Conservation (phyloP, 2,797 vertebrate species). For the Hemitrygon akajei region DNA sequence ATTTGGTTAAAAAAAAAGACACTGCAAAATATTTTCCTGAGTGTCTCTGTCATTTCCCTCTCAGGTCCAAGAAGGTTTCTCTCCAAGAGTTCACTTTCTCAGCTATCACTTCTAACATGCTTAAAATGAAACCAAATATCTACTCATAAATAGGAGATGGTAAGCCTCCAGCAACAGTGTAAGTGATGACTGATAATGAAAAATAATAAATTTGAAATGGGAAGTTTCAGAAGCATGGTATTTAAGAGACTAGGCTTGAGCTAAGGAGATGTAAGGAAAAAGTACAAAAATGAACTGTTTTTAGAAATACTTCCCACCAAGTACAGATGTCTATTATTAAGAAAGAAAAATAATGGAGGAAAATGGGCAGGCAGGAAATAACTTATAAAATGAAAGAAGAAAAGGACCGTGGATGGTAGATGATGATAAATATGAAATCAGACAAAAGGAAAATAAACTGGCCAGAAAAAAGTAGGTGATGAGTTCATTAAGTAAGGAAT, state of each 20-base stretch:
- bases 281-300: neutral
- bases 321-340: neutral
- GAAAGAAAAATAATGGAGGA: neutral
- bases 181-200: neutral
- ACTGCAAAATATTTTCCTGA: neutral
- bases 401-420: neutral
- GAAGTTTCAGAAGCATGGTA: no score
- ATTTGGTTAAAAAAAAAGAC: neutral
- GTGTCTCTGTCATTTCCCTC: neutral
- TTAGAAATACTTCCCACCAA: neutral
- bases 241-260: neutral
- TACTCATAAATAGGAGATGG: neutral
- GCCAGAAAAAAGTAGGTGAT: neutral
- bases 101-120: neutral
- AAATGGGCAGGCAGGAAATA: neutral
- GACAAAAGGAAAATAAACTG: neutral
- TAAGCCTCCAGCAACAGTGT: neutral
- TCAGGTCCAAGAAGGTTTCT: neutral
- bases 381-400: neutral
- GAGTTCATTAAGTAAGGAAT: neutral
- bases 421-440: neutral
- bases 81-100: neutral
- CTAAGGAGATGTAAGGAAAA: neutral
- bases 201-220: neutral
- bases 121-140: neutral